These are phyloP conservation scores for Ariopsis seemanni DNA, from an alignment of 2,113 vertebrate genomes.

Conservation along the genomic window DNA sequence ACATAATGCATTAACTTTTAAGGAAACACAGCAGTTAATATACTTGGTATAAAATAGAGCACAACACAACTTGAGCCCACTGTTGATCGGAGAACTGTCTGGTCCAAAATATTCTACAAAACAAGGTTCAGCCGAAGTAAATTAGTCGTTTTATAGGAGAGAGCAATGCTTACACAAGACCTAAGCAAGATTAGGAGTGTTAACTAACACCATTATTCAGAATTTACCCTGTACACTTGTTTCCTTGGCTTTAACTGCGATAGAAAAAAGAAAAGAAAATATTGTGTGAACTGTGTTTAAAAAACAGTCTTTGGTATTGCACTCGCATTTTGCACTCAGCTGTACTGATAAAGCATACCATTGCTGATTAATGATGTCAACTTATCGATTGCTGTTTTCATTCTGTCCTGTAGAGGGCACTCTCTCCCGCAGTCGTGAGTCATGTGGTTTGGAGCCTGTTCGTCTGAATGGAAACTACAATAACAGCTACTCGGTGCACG, in stretches of 20 bases:
- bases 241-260: too few relatives aligned
- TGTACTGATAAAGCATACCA: background rate
- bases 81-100: background rate
- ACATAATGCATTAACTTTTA: too few relatives aligned
- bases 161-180: too few relatives aligned
- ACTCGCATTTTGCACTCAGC: background rate
- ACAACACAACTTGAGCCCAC: background rate
- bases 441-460: constrained; percentile 86
- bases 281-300: background rate
- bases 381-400: background rate
- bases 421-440: constrained; percentile 81
- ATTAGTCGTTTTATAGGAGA: background rate
- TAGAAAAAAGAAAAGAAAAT: background rate
- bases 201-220: too few relatives aligned
- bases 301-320: background rate
- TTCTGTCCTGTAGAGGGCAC: constrained; percentile 76
- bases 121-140: background rate
- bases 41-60: background rate
- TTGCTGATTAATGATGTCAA: background rate
- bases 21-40: too few relatives aligned
- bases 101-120: background rate
- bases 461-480: constrained; percentile 94
- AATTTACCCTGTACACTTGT: too few relatives aligned
- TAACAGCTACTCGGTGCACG: constrained; percentile 90
- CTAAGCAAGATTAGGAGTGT: too few relatives aligned